Base-by-base conservation (phyloP, 1,140 invertebrate species). In the Philaenus spumarius region DNA sequence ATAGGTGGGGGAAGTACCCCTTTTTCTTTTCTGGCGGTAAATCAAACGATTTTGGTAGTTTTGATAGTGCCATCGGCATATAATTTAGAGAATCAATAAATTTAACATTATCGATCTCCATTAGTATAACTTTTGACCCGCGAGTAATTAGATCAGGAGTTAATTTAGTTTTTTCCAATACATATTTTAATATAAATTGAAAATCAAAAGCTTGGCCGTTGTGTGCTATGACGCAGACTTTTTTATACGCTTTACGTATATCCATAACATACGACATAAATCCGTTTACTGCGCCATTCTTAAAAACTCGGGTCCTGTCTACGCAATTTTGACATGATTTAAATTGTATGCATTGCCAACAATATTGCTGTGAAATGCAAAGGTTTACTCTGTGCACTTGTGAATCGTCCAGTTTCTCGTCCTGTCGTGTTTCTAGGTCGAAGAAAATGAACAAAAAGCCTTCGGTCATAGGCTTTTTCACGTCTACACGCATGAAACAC, bases 41-140 rank as follows among this genome's bases (percentile, higher is more conserved):
- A 9, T 55, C 65, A 34, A 69, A 70, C 0, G 67, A 56, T 63
- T 66, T 55, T 0, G 66, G 67, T 12, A 71, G 45, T 30, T 37
- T 46, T 11, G 55, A 55, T 2, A 67, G 56, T 0, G 63, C 20
- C 64, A 69, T 68, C 1, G 59, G 62, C 45, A 70, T 64, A 61
- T 67, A 68, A 58, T 64, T 64, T 59, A 66, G 46, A 37, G 62
- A 64, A 56, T 70, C 69, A 24, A 69, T 60, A 56, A 70, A 69
- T 19, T 53, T 46, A 1, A 60, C 58, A 26, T 61, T 61, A 9
- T 45, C 37, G 4, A 59, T 7, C 30, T 54, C 23, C 62, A 68
- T 63, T 1, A 34, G 17, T 37, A 53, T 39, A 19, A 53, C 7
- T 53, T 53, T 53, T 2, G 50, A 62, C 0, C 64, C 64, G 1